Evolutionary conservation across 2,888 invertebrate genomes (phyloP), one percentile per base, ranked within the genome.

Genomic region (Scaptomyza parva): DNA sequence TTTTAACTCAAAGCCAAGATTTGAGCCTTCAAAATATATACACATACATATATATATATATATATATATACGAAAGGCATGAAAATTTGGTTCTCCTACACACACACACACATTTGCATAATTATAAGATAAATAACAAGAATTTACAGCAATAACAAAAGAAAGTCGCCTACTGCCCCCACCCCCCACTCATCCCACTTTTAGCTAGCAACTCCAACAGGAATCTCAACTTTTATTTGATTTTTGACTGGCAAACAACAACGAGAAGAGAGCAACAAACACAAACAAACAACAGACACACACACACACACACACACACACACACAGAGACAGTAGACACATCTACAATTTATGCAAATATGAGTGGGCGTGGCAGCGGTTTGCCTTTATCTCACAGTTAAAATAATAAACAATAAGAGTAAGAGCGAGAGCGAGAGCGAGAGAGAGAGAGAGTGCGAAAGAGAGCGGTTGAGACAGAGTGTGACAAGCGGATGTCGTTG

Each of bases 41-140:
- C 6, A 4, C 2, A 73, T 73, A n/a, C n/a, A 24, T 24, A 24
- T 33, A 33, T n/a, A 4, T 6, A 73, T 73, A n/a, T n/a, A 24
- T 24, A 24, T n/a, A n/a, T 33, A 33, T n/a, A n/a, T n/a, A 73
- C 74, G 74, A 60, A 69, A 74, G 60, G 37, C 57, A 44, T 43
- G 48, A 59, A 57, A 64, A 64, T 59, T 48, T 60, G 41, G 37
- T 28, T 41, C 26, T n/a, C n/a, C n/a, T n/a, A n/a, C n/a, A n/a
- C n/a, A n/a, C n/a, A n/a, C 37, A 9, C 12, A 59, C 45, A 64
- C 70, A 87, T 85, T 85, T 87, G 62, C 85, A 85, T 85, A 85
- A 85, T 85, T 85, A 85, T 80, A 85, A 85, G 85, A 87, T 85
- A 85, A 85, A 85, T 83, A 85, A 85, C 75, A 70, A 82, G 85